Base-by-base conservation (phyloP, 1,140 invertebrate genomes). In the Trigoniulus corallinus region DNA sequence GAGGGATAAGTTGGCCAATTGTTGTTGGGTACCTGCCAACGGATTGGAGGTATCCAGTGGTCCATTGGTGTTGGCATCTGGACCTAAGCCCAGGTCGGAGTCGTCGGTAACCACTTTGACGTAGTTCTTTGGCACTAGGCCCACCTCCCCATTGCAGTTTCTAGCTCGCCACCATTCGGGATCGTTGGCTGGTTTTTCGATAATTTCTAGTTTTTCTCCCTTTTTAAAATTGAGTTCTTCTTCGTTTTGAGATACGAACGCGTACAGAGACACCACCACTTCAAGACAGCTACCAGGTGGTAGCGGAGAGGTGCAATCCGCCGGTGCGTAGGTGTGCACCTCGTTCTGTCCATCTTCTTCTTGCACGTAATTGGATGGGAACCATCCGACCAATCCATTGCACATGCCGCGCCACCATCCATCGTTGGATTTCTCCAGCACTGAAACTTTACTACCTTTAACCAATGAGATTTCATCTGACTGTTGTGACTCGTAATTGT, bases 351-450 rank as follows among this genome's bases (percentile, higher is more conserved):
- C 84, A 44, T 64, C 60, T 64, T 93, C 88, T 68, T 95, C 85
- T 64, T 91, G 85, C 44, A 91, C 92, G 69, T 98, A 98, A 72
- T 98, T 98, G 37, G 88, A 93, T 20, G 94, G 95, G 68, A 98
- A 98, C 95, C 94, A 82, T 53, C 94, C 94, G 57, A 78, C 79
- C 58, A 72, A 76, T 25, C 61, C 81, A 62, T 74, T 80, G 67
- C 79, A 87, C 71, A 89, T 85, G 25, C 94, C 95, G 61, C 92
- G 78, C 94, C 94, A 98, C 95, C 95, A 99, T 26, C 95, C 96
- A 74, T 98, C 96, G 56, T 91, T 94, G 57, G 89, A 95, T 70
- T 98, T 98, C 69, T 98, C 95, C 52, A 98, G 70, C 55, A 99
- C 97, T 51, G 89, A 73, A 51, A 98, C 89, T 58, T 85, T 72